Conservation (phyloP, 2,888 invertebrate genomes). For the Euplagia quadripunctaria region DNA sequence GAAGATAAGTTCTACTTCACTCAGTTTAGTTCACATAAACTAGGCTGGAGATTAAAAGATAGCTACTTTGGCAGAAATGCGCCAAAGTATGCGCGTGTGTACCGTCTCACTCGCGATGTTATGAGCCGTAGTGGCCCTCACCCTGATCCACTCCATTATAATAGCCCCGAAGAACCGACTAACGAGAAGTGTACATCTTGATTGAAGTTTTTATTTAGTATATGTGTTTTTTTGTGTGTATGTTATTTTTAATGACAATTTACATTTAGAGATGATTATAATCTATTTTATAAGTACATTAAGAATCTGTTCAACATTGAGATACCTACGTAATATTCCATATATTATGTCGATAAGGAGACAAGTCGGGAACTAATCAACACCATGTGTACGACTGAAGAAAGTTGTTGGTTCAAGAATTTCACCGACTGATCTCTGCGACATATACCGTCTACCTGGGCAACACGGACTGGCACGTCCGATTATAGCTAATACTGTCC, state of each 20-base stretch:
- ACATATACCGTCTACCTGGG: no score
- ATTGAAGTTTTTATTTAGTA: background rate
- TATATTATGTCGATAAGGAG: no score
- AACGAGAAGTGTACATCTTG: slow-evolving; percentile 12
- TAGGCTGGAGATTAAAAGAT: slow-evolving; percentile 65
- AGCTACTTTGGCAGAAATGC: slow-evolving; percentile 53
- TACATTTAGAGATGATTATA: background rate
- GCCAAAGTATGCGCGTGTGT: slow-evolving; percentile 56
- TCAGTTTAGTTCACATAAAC: slow-evolving; percentile 56
- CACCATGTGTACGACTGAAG: no score
- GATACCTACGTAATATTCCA: no score
- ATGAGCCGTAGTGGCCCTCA: slow-evolving; percentile 62
- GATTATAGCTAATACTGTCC: no score
- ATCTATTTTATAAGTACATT: background rate
- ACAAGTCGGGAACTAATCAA: no score
- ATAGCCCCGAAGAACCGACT: slow-evolving; percentile 6
- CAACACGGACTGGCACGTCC: no score
- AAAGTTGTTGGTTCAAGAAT: no score
- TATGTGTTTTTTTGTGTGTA: background rate
- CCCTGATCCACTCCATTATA: slow-evolving; percentile 63
- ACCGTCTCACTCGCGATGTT: slow-evolving; percentile 53
- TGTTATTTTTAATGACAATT: background rate
- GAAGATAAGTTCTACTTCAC: slow-evolving; percentile 66
- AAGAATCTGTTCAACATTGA: background rate
- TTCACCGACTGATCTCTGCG: no score